Conservation (phyloP, 2,113 vertebrate species). For the Cynopterus brachyotis region DNA sequence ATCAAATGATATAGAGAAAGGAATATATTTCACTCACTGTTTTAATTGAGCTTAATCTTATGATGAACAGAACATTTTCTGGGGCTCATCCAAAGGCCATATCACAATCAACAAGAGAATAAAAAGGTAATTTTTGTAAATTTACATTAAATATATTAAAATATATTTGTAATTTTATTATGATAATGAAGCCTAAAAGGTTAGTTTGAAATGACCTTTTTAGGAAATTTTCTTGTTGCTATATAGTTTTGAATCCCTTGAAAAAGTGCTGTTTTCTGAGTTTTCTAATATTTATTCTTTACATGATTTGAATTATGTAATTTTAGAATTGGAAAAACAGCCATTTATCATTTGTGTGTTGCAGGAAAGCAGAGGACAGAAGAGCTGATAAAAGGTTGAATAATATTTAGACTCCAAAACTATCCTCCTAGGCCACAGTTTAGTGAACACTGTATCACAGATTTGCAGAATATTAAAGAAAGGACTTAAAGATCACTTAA, state of each 20-base stretch:
- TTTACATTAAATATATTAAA: background rate
- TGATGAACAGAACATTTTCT: background rate
- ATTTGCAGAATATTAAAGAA: slow-evolving; percentile 23
- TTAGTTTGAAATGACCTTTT: background rate
- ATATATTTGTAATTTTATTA: background rate
- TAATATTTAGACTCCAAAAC: slow-evolving; percentile 42
- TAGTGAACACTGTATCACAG: slow-evolving; percentile 39
- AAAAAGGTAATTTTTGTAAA: background rate
- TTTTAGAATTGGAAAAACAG: background rate
- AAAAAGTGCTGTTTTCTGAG: background rate
- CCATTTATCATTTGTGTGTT: slow-evolving; percentile 24
- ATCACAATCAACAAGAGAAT: background rate
- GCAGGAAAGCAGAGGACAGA: background rate
- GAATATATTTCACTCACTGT: background rate
- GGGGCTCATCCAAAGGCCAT: background rate
- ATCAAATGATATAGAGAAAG: background rate
- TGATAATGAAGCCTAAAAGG: background rate
- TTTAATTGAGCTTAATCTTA: slow-evolving; percentile 31
- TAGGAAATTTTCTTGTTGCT: background rate
- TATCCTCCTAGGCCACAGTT: slow-evolving; percentile 47
- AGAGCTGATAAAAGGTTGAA: background rate
- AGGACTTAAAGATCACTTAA: background rate
- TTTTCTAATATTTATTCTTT: slow-evolving; percentile 29
- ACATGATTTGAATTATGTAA: slow-evolving; percentile 8
- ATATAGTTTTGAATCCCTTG: background rate